Evolutionary conservation across 2,113 vertebrate species (phyloP), one percentile per base, ranked within the genome.

Genomic region (Hippolais icterina): DNA sequence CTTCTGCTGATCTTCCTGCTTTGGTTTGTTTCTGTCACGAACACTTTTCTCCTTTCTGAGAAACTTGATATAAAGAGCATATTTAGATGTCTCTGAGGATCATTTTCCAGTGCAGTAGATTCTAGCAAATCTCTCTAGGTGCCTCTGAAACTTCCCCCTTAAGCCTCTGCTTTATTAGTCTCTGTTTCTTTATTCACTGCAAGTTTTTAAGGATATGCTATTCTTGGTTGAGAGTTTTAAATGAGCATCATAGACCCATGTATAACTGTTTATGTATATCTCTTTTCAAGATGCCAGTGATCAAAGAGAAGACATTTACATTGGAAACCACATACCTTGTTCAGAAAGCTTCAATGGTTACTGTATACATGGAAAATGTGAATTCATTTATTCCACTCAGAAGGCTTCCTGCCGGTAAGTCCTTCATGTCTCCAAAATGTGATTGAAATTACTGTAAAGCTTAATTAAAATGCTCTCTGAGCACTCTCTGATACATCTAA

Each of bases 341-440:
- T 97, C 98, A 60, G 99, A 99, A 95, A 98, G 98, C 96, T 98
- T 98, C 96, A 98, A 98, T 78, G 98, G 98, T 77, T 99, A 99
- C 97, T 99, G 99, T 81, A 98, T 99, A 83, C 99, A 99, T 65
- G 99, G 99, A 52, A 99, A 98, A 82, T 99, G 99, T 94, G 99
- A 99, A 98, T 98, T 99, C 96, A 98, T 98, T 93, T 98, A 98
- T 98, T 98, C 98, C 69, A 98, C 98, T 94, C 99, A 98, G 98
- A 98, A 98, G 92, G 98, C 99, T 97, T 98, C 98, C 97, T 99
- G 99, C 98, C 98, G 99, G 99, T 99, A 94, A 98, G 98, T 83
- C 76, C 71, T 53, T 72, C 65, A 5, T 49, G 39, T 70, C 65
- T 89, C 60, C 47, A 74, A 87, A 85, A 83, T n/a, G n/a, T 33